Conservation (phyloP, 2,888 invertebrate genomes). For the Bruchidius siliquastri region DNA sequence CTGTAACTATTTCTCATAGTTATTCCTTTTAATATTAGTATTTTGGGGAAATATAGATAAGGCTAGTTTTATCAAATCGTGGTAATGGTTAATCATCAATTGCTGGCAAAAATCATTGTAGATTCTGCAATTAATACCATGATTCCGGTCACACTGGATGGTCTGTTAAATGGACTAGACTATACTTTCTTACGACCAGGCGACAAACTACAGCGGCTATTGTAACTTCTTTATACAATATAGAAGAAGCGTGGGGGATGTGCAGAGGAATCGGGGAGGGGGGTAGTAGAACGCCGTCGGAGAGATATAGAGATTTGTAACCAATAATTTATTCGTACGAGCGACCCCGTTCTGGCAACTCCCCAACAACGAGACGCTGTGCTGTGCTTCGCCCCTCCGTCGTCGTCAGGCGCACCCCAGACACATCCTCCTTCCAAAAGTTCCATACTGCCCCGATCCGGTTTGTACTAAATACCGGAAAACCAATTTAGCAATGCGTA, state of each 20-base stretch:
- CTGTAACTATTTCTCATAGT: no score
- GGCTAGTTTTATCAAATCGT: no score
- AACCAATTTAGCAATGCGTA: neutral
- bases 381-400: neutral
- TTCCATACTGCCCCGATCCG: neutral
- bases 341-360: constrained; percentile 27
- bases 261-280: neutral
- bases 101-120: no score
- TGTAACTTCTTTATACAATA: constrained; percentile 26
- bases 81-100: no score
- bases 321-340: constrained; percentile 31
- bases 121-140: no score
- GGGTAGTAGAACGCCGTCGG: neutral
- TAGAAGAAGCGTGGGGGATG: neutral
- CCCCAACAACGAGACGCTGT: constrained; percentile 13
- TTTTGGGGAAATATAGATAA: no score
- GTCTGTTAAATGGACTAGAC: neutral
- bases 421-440: neutral
- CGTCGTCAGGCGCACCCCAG: neutral
- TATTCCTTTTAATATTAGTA: no score
- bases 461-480: neutral
- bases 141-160: no score
- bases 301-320: constrained; percentile 25
- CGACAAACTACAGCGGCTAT: constrained; percentile 26
- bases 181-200: constrained; percentile 16